Base-by-base conservation (phyloP, 2,797 vertebrate genomes). In the Sphenodon punctatus region DNA sequence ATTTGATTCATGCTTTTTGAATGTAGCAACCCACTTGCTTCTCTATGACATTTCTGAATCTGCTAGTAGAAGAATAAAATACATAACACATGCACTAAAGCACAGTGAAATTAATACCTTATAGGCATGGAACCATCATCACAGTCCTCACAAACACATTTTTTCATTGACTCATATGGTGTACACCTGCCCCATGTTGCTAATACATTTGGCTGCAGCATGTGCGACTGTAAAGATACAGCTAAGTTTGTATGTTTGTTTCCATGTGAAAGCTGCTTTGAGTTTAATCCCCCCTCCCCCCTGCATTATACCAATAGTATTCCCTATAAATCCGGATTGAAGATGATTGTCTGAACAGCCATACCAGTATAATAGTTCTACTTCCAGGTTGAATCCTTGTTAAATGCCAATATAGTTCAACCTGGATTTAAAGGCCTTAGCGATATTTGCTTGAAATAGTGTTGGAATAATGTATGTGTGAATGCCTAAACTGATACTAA, bases 51-150 rank as follows among this genome's bases (percentile, higher is more conserved):
- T 8, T 49, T 13, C 60, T 20, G 80, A 64, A 84, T 61, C 61
- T 46, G 19, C 53, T 80, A 32, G 39, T 66, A 82, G 71, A 80
- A 82, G 67, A 75, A 25, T 56, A 82, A 72, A 87, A 56, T 82
- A 82, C 41, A 87, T 34, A 81, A 17, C 23, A 20, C n/a, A n/a
- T 65, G 80, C 78, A 63, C 45, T 58, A 17, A 34, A 36, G 65
- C 82, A 73, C 56, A 67, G 53, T 87, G 84, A 93, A 75, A 76
- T 90, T 80, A 86, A 74, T 55, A 69, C 64, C 23, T 61, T 69
- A 58, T 60, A 78, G 72, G 27, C 75, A 49, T 45, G 9, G 46
- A 36, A 71, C 78, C n/a, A n/a, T n/a, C n/a, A n/a, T n/a, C n/a
- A n/a, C n/a, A n/a, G n/a, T 84, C 53, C 8, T 30, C n/a, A 27